A percentile compares a stretch with the other conserved stretches of the same genome.
These are phyloP conservation scores for Chloropsis hardwickii DNA, from an alignment of 2,113 vertebrate species.

Conservation along the genomic window DNA sequence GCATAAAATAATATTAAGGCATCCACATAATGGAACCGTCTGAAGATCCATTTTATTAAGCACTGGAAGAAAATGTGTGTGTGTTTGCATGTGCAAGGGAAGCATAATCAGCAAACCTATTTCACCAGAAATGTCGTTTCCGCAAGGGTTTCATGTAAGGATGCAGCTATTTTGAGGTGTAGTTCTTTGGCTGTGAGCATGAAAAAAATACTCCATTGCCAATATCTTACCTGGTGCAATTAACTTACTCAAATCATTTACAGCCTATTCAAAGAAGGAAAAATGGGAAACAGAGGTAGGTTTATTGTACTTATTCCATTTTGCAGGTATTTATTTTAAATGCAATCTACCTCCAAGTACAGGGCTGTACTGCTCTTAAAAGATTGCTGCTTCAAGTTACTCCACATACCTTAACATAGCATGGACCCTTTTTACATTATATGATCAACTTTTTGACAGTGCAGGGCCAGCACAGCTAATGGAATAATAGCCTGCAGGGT, in stretches of 20 bases:
- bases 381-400: conserved; percentile 74
- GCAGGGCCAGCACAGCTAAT: conserved; percentile 80
- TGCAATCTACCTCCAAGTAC: conserved; percentile 30
- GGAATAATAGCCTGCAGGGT: conserved; percentile 89
- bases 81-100: background rate
- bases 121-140: background rate
- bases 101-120: conserved; percentile 10
- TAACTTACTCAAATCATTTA: conserved; percentile 2
- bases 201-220: background rate
- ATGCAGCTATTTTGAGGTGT: background rate
- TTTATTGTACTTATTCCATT: conserved; percentile 30
- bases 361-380: conserved; percentile 43
- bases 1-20: conserved; percentile 68
- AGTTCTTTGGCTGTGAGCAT: background rate
- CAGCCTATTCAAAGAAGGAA: background rate
- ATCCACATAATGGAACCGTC: conserved; percentile 44
- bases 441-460: conserved; percentile 84
- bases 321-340: conserved; percentile 28
- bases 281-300: conserved; percentile 2
- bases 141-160: rapidly evolving
- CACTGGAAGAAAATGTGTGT: conserved; percentile 17
- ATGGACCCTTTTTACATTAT: conserved; percentile 78
- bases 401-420: conserved; percentile 80
- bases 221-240: background rate
- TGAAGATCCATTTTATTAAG: conserved; percentile 65